Percentiles rank a stretch among this genome's conserved stretches.
Conservation (phyloP, 2,113 vertebrate genomes). For the Montifringilla adamsi region DNA sequence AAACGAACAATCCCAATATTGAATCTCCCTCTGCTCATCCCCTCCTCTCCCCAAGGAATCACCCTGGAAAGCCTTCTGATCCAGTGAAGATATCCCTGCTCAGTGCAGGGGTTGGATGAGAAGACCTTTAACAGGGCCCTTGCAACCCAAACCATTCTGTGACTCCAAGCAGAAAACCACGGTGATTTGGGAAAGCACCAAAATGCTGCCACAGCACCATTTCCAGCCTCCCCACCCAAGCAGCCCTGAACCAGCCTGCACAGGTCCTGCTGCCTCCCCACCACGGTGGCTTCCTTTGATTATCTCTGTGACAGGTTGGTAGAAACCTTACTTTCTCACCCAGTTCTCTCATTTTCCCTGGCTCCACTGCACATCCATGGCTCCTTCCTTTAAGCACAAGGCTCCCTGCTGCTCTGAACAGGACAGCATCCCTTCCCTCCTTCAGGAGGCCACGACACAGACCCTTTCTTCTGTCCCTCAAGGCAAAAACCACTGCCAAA, state of each 20-base stretch:
- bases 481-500: not conserved
- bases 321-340: not conserved
- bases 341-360: not conserved
- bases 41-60: not conserved
- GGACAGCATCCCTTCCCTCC: not conserved
- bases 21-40: not conserved
- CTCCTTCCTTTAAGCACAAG: not conserved
- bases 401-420: not conserved
- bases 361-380: not conserved
- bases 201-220: not conserved
- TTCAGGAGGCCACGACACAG: not conserved
- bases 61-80: not conserved
- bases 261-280: not conserved
- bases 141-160: not conserved
- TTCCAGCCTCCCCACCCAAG: not conserved
- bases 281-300: not conserved
- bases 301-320: not conserved
- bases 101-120: not conserved
- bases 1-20: rapidly evolving
- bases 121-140: not conserved
- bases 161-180: not conserved
- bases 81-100: not conserved
- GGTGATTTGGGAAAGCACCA: not conserved
- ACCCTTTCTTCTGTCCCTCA: not conserved
- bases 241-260: not conserved